These are phyloP conservation scores for Spodoptera frugiperda DNA, from an alignment of 1,140 invertebrate species.

Conservation along the genomic window DNA sequence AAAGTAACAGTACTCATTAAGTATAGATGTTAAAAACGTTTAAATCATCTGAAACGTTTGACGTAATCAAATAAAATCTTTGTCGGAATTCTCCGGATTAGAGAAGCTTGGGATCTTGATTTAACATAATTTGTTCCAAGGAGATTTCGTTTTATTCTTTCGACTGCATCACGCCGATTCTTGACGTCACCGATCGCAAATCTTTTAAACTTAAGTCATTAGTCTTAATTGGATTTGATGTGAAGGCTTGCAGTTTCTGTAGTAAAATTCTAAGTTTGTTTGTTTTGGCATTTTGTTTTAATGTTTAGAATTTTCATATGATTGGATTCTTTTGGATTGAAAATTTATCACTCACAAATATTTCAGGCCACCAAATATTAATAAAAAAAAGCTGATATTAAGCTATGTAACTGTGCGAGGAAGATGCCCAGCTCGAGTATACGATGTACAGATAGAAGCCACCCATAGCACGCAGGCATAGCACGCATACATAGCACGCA, in stretches of 20 bases:
- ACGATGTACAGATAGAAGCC: too few relatives aligned
- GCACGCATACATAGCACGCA: too few relatives aligned
- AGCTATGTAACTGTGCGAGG: too few relatives aligned
- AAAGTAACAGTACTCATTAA: slow-evolving; percentile 45
- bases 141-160: slow-evolving; percentile 56
- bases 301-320: too few relatives aligned
- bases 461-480: too few relatives aligned
- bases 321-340: too few relatives aligned
- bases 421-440: too few relatives aligned
- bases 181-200: slow-evolving; percentile 53
- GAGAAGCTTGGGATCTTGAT: slow-evolving; percentile 54
- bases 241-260: slow-evolving; percentile 43
- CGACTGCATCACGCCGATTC: slow-evolving; percentile 33
- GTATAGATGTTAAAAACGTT: slow-evolving; percentile 46
- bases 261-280: too few relatives aligned
- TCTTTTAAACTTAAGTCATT: slow-evolving; percentile 54
- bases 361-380: too few relatives aligned
- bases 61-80: slow-evolving; percentile 61
- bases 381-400: too few relatives aligned
- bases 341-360: too few relatives aligned
- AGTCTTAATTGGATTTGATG: slow-evolving; percentile 55
- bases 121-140: slow-evolving; percentile 60
- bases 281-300: not conserved
- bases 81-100: slow-evolving; percentile 41
- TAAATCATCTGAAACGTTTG: slow-evolving; percentile 50